These are phyloP conservation scores for Trachemys scripta DNA, from an alignment of 2,113 vertebrate genomes.

Conservation along the genomic window DNA sequence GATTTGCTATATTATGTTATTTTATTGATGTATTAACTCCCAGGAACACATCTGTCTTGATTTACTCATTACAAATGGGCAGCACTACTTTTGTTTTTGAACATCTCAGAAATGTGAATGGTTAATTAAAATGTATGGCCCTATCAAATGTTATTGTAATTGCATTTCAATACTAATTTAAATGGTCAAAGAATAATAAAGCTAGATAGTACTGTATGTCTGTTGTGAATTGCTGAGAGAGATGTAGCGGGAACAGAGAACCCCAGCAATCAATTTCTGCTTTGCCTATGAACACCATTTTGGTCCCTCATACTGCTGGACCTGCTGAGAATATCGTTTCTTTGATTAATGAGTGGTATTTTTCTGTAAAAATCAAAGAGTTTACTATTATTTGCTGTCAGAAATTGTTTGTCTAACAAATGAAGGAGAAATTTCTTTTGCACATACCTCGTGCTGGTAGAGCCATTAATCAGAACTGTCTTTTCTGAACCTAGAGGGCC, in stretches of 20 bases:
- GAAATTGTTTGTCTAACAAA: constrained; percentile 29
- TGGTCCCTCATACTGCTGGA: neutral
- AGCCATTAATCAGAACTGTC: constrained; percentile 30
- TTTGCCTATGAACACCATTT: constrained; percentile 1
- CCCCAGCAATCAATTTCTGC: neutral
- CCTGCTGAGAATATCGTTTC: constrained; percentile 32
- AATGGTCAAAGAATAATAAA: constrained; percentile 16
- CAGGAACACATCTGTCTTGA: constrained; percentile 25
- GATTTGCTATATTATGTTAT: neutral
- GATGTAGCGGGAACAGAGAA: neutral
- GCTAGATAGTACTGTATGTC: neutral
- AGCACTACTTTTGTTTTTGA: constrained; percentile 41
- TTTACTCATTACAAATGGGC: constrained; percentile 30
- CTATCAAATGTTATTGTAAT: constrained; percentile 58
- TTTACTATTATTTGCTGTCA: constrained; percentile 48
- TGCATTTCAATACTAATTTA: constrained; percentile 43
- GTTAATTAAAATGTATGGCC: constrained; percentile 71
- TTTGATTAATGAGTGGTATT: constrained; percentile 60
- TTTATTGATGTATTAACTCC: constrained; percentile 26
- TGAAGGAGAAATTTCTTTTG: constrained; percentile 39
- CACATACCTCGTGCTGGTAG: neutral
- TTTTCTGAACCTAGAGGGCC: neutral
- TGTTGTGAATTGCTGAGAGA: constrained; percentile 20
- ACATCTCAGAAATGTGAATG: neutral
- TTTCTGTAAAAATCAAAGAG: constrained; percentile 44